A percentile compares a stretch with the other conserved stretches of the same genome.
These are phyloP conservation scores for Aplysia californica DNA, from an alignment of 1,140 invertebrate species.

Conservation along the genomic window DNA sequence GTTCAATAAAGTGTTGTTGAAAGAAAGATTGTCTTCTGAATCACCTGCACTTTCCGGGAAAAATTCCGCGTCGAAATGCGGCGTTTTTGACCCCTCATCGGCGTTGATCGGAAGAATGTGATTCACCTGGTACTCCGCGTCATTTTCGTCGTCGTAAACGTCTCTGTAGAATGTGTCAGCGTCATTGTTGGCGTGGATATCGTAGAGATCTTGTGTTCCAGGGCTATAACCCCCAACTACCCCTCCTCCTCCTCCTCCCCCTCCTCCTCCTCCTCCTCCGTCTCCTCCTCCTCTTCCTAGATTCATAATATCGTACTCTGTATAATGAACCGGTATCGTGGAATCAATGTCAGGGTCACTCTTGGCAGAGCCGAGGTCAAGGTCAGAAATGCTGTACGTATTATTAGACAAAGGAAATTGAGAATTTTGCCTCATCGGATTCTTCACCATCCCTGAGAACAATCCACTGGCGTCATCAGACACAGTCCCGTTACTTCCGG, in stretches of 20 bases:
- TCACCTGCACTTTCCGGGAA: background rate
- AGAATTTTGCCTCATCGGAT: too few species aligned
- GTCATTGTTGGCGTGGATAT: background rate
- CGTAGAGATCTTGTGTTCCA: too few species aligned
- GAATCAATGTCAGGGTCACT: too few species aligned
- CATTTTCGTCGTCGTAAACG: background rate
- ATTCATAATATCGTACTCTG: background rate
- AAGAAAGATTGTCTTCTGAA: background rate
- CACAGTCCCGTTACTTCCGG: too few species aligned
- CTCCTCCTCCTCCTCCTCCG: background rate
- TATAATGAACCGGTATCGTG: too few species aligned
- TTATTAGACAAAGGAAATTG: too few species aligned
- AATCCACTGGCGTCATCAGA: too few species aligned
- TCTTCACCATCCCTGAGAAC: too few species aligned
- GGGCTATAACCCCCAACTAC: too few species aligned
- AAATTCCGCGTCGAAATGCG: constrained; percentile 24
- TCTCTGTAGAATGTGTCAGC: background rate
- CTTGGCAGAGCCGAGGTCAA: too few species aligned
- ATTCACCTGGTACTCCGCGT: background rate
- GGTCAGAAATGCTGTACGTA: too few species aligned
- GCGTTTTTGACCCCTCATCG: background rate
- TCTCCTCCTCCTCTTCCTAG: background rate
- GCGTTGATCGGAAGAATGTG: constrained; percentile 9
- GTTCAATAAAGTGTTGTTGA: background rate
- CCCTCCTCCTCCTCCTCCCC: background rate